Conservation (phyloP, 2,888 invertebrate genomes). For the Sussaba pulchella region DNA sequence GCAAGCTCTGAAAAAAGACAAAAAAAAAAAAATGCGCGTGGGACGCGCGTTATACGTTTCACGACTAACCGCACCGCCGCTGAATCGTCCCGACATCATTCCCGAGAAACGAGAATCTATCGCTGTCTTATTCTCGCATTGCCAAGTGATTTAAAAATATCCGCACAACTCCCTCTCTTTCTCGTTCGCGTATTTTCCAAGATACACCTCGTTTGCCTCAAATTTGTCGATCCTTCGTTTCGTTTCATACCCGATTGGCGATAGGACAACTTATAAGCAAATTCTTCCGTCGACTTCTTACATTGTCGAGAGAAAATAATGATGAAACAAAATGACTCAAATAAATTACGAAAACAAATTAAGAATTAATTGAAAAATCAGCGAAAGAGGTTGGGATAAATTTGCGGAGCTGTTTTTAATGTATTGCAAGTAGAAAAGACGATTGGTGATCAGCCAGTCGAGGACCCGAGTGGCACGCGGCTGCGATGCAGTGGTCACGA, state of each 20-base stretch:
- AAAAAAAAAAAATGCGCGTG: no score
- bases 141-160: constrained; percentile 73
- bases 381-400: not conserved
- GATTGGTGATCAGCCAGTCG: constrained; percentile 34
- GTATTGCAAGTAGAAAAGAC: constrained; percentile 24
- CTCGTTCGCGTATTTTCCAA: constrained; percentile 52
- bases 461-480: constrained; percentile 31
- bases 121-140: not conserved
- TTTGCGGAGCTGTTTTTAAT: not conserved
- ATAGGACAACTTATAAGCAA: no score
- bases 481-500: constrained; percentile 54
- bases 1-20: not conserved
- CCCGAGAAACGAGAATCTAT: constrained; percentile 36
- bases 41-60: constrained; percentile 44
- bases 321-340: no score
- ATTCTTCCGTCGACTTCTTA: no score
- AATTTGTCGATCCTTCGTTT: not conserved
- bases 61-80: constrained; percentile 12
- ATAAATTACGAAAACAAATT: no score
- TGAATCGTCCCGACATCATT: constrained; percentile 19
- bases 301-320: no score
- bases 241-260: no score
- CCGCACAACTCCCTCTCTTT: constrained; percentile 66
- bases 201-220: not conserved
- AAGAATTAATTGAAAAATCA: not conserved